These are phyloP conservation scores for Gallirallus australis DNA, from an alignment of 2,797 vertebrate genomes.

Conservation along the genomic window DNA sequence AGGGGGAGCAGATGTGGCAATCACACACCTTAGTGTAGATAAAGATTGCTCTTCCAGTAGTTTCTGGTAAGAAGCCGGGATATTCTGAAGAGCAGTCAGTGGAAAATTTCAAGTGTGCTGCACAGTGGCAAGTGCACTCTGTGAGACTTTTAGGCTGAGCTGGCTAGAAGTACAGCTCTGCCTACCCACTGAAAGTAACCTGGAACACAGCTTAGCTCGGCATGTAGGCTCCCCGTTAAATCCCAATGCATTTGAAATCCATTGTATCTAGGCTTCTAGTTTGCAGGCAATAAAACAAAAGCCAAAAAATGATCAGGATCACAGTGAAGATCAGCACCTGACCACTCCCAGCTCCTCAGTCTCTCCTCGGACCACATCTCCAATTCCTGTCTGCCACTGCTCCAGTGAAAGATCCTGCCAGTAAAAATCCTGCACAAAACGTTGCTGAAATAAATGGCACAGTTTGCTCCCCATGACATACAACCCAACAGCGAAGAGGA, in stretches of 20 bases:
- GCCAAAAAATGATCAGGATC: background rate
- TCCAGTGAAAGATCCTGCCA: background rate
- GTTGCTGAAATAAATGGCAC: rapidly evolving
- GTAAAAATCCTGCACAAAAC: background rate
- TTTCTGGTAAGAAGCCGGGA: background rate
- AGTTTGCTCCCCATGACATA: background rate
- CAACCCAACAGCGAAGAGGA: background rate
- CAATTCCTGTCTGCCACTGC: background rate
- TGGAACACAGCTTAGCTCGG: background rate
- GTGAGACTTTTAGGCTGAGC: background rate
- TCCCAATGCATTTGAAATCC: background rate
- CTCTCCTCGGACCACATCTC: background rate
- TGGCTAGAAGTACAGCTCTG: background rate
- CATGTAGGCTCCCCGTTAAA: background rate
- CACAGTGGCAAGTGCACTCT: background rate
- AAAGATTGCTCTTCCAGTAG: background rate
- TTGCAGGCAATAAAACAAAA: background rate
- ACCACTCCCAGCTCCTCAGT: background rate
- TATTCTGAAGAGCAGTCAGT: background rate
- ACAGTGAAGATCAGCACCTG: background rate
- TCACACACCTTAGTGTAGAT: background rate
- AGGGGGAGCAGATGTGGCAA: background rate
- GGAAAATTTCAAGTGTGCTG: background rate
- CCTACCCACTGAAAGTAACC: background rate
- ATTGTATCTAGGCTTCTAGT: background rate